Base-by-base conservation (phyloP, 2,113 vertebrate species). In the Cisticola juncidis region DNA sequence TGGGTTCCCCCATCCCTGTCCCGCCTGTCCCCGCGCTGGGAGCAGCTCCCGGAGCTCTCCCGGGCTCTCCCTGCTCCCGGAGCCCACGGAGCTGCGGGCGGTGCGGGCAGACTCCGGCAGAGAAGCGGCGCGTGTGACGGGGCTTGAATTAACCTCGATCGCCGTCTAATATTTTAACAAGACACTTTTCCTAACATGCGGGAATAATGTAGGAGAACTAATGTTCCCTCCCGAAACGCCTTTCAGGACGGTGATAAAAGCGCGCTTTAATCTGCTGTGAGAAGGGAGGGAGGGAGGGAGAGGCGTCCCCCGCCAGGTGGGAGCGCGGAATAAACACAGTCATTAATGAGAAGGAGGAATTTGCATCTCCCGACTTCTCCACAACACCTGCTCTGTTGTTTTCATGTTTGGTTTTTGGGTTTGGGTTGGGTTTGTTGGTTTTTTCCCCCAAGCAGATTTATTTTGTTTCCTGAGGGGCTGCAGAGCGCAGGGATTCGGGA, bases 121-220 rank as follows among this genome's bases (percentile, higher is more conserved):
- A 65, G 20, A 95, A 74, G 90, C 92, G 45, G 13, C 0, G 84
- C 40, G 7, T 58, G 85, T 88, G 88, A 95, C 85, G 95, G 28
- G 86, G 26, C 31, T 94, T 60, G 85, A 96, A 96, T 90, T 31
- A 69, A 96, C 88, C 92, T 81, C 31, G 44, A 92, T 80, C 5
- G 92, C 92, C 68, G 90, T 71, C 95, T 93, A 85, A 91, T 94
- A 65, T 83, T 94, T 94, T 93, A 69, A 93, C 89, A 92, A 97
- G 81, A 81, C 86, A 36, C 87, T 94, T 96, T 95, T 91, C 68
- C 72, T 66, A 94, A 95, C 84, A 81, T 18, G 81, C 24, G 26
- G 86, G 94, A 85, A 95, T 96, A 94, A 93, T 81, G 90, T 61
- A 77, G 91, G 95, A 91, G 95, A 95, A 92, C 88, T 86, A 88